Percentiles rank a stretch among this genome's conserved stretches.
Conservation (phyloP, 2,797 vertebrate genomes). For the Acropternis orthonyx region DNA sequence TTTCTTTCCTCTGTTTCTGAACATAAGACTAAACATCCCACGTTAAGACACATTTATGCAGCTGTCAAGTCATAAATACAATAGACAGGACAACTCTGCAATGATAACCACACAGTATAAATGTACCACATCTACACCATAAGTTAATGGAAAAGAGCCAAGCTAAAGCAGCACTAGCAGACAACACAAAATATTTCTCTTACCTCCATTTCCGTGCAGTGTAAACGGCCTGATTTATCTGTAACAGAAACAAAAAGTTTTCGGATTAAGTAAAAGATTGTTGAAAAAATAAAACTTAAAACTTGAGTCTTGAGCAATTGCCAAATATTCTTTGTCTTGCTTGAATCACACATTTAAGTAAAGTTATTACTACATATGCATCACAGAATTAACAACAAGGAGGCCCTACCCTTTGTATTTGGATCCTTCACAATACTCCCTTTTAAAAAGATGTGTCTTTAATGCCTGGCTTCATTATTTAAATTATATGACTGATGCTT, state of each 20-base stretch:
- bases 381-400: neutral
- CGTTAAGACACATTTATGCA: neutral
- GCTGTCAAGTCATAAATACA: neutral
- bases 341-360: neutral
- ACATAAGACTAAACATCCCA: neutral
- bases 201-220: constrained; percentile 81
- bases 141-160: neutral
- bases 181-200: constrained; percentile 39
- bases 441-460: constrained; percentile 3
- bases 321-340: neutral
- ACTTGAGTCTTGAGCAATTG: neutral
- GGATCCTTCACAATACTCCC: neutral
- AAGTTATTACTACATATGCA: neutral
- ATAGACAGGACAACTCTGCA: neutral
- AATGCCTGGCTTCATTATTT: constrained; percentile 42
- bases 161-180: neutral
- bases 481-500: constrained; percentile 8
- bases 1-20: neutral
- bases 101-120: neutral
- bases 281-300: neutral
- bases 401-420: constrained; percentile 5
- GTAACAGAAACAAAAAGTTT: constrained; percentile 34
- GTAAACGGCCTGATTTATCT: constrained; percentile 70
- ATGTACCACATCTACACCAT: neutral
- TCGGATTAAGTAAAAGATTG: neutral